Percentiles rank a stretch among this genome's conserved stretches.
These are phyloP conservation scores for Orius insidiosus DNA, from an alignment of 1,140 invertebrate genomes.

Conservation along the genomic window DNA sequence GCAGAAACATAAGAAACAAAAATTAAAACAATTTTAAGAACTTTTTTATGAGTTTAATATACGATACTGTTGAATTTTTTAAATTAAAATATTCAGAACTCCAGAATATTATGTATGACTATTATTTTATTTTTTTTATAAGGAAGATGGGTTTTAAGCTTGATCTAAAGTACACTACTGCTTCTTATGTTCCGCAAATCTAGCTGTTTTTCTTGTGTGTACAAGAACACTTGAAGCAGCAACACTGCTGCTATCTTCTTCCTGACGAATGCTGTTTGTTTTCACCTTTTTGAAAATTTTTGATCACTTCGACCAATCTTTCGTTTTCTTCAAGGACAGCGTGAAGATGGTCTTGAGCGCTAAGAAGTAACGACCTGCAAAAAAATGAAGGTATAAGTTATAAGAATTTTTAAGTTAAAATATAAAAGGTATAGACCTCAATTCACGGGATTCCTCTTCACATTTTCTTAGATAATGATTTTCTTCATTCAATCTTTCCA, in stretches of 20 bases:
- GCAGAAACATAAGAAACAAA: too few species aligned
- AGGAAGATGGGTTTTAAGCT: too few species aligned
- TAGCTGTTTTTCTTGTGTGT: constrained; percentile 16
- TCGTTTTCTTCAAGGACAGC: constrained; percentile 52
- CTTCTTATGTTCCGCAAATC: constrained; percentile 9
- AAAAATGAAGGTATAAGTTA: too few species aligned
- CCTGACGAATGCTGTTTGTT: constrained; percentile 28
- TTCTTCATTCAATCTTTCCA: constrained; percentile 43
- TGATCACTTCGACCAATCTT: constrained; percentile 37
- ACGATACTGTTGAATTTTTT: too few species aligned
- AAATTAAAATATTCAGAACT: too few species aligned
- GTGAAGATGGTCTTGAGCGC: constrained; percentile 53
- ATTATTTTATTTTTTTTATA: too few species aligned
- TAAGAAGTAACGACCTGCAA: constrained; percentile 30
- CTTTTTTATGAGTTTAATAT: too few species aligned
- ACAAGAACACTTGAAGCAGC: constrained; percentile 37
- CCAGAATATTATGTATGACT: too few species aligned
- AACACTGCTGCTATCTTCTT: constrained; percentile 46
- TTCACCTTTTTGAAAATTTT: constrained; percentile 25
- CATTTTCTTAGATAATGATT: constrained; percentile 36
- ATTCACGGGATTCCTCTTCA: constrained; percentile 41
- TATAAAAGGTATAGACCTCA: constrained; percentile 25
- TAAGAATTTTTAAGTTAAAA: too few species aligned
- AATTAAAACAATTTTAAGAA: too few species aligned
- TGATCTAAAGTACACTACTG: constrained; percentile 3